Percentiles rank a stretch among this genome's conserved stretches.
These are phyloP conservation scores for Enteromius mattozi DNA, from an alignment of 2,797 vertebrate genomes.

Conservation along the genomic window DNA sequence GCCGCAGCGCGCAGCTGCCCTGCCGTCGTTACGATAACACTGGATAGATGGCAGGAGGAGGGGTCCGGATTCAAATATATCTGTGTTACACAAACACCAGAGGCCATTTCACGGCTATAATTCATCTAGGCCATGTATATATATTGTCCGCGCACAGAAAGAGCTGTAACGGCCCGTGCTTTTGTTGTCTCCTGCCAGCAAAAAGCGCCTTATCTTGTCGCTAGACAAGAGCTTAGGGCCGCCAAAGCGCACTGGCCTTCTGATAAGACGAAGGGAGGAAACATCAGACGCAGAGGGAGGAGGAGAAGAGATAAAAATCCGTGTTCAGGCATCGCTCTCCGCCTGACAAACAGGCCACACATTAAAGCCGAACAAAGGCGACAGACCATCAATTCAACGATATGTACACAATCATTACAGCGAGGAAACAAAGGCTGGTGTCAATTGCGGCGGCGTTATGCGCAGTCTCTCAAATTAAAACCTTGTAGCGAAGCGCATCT, in stretches of 20 bases:
- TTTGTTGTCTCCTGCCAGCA: constrained; percentile 83
- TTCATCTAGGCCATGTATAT: constrained; percentile 68
- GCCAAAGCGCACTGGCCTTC: constrained; percentile 81
- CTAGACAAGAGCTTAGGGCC: constrained; percentile 82
- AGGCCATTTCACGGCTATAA: constrained; percentile 83
- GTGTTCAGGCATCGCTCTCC: constrained; percentile 74
- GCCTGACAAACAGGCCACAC: constrained; percentile 84
- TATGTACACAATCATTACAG: constrained; percentile 92
- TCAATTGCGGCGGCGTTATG: constrained; percentile 88
- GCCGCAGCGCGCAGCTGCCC: constrained; percentile 89
- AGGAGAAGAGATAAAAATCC: constrained; percentile 76
- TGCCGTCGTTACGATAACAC: constrained; percentile 81
- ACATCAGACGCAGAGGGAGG: constrained; percentile 28
- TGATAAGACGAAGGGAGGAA: constrained; percentile 79
- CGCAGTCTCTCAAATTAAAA: constrained; percentile 98
- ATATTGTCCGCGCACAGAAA: constrained; percentile 76
- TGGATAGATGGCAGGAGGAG: neutral
- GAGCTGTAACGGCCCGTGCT: constrained; percentile 78
- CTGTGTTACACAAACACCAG: constrained; percentile 88
- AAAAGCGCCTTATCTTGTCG: constrained; percentile 85
- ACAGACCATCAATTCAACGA: constrained; percentile 93
- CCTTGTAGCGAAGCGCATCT: constrained; percentile 92
- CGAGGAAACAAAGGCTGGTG: constrained; percentile 88
- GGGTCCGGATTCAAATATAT: constrained; percentile 85
- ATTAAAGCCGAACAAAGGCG: constrained; percentile 88